Conservation (phyloP, 2,113 vertebrate species). For the Sterrhoptilus dennistouni region DNA sequence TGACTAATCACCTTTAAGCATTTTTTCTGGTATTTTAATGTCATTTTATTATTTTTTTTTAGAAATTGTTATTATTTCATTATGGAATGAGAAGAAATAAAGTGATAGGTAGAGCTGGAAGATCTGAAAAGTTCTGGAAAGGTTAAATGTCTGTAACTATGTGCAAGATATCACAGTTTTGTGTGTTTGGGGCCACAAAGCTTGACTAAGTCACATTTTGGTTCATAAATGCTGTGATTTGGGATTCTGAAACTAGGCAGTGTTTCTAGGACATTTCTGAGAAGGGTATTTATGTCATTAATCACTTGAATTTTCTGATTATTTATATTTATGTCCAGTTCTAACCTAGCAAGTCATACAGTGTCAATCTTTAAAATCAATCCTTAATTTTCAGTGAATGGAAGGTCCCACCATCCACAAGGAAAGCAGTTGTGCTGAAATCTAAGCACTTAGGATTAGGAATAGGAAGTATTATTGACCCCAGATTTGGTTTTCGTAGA, state of each 20-base stretch:
- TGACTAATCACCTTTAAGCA: accelerated
- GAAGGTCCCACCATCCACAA: not conserved
- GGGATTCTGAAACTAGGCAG: not conserved
- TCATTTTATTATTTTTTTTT: not conserved
- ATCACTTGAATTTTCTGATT: not conserved
- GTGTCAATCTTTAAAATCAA: not conserved
- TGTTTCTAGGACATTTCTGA: not conserved
- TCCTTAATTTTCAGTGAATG: not conserved
- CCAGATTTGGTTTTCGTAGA: not conserved
- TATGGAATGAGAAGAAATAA: not conserved
- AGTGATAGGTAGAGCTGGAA: not conserved
- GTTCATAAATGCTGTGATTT: not conserved
- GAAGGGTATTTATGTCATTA: not conserved
- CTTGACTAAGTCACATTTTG: not conserved
- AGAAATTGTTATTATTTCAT: not conserved
- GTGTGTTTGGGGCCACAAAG: not conserved
- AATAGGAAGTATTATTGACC: not conserved
- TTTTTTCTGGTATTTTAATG: not conserved
- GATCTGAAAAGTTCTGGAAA: not conserved
- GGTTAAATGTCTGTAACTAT: not conserved
- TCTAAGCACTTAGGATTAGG: not conserved
- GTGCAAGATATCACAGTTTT: not conserved
- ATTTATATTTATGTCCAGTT: not conserved
- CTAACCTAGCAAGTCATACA: not conserved
- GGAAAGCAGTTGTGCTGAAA: not conserved